Evolutionary conservation across 2,888 invertebrate genomes (phyloP), one percentile per base, ranked within the genome.

Genomic region (Ochropleura plecta): DNA sequence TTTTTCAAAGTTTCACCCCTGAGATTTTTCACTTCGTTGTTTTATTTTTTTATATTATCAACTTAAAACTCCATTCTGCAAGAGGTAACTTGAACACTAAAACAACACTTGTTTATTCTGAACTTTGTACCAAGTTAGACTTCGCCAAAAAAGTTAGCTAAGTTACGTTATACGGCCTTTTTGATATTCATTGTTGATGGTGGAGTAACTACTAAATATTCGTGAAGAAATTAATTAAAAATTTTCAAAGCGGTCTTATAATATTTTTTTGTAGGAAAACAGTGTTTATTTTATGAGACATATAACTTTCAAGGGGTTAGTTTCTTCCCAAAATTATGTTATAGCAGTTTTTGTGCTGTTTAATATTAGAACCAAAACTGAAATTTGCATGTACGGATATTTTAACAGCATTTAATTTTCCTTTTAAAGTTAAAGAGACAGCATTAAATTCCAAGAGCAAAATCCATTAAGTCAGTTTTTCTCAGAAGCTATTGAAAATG

Each of bases 81-180:
- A 70, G 81, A 88, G 86, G 86, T 88, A 88, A 81, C 83, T 88
- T 86, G 84, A 87, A 75, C 81, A 84, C 76, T 83, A 76, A 83
- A 85, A 87, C 87, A 89, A 88, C 88, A 88, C 90, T 90, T 89
- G 89, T 88, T 89, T 89, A 88, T 88, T 84, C 81, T 73, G 64
- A 78, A 69, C 70, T 83, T 60, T 73, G 79, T 86, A 79, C 73
- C 78, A 86, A 89, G 83, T 90, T 87, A 75, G 44, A 49, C 65
- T 72, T 73, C 14, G 48, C 66, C 71, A 12, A 81, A 81, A 82
- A 86, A 87, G 83, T 74, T 75, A 74, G 81, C 68, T 74, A 81
- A 86, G 79, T 87, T 87, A 73, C 86, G 81, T 83, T 87, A 30
- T 30, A 85, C 76, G 74, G 74, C 78, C 81, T 86, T 87, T 89